Percentiles rank a stretch among this genome's conserved stretches.
phyloP scores from a whole-genome alignment of 1,140 invertebrate species.

The Acromyrmex echinatior region DNA sequence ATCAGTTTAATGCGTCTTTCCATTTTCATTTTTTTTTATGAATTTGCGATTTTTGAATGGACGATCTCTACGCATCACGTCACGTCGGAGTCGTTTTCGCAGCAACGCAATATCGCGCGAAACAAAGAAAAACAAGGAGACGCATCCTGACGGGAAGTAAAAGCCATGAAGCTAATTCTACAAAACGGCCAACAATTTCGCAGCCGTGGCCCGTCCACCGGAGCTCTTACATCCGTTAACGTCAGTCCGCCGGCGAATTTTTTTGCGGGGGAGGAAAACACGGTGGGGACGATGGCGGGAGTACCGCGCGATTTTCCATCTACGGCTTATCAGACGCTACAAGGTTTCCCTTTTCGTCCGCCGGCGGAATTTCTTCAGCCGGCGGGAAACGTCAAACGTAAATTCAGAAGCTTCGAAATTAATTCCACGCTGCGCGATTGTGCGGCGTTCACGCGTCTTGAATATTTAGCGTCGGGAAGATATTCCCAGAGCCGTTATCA shows the following conservation, averaged over 20 bases:
- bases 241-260: slow-evolving; percentile 33
- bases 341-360: slow-evolving; percentile 66
- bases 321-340: slow-evolving; percentile 65
- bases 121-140: slow-evolving; percentile 3
- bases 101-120: background rate
- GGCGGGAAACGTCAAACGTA: slow-evolving; percentile 61
- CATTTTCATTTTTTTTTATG: background rate
- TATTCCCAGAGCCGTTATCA: slow-evolving; percentile 36
- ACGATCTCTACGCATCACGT: background rate
- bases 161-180: slow-evolving; percentile 52
- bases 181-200: slow-evolving; percentile 58
- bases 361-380: slow-evolving; percentile 40
- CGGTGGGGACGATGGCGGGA: background rate
- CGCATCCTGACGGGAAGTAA: slow-evolving; percentile 25
- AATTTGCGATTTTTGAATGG: background rate
- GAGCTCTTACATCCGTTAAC: slow-evolving; percentile 53
- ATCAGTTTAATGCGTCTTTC: background rate
- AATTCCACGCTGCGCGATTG: slow-evolving; percentile 39
- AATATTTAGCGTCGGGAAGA: slow-evolving; percentile 64
- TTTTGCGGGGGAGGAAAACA: slow-evolving; percentile 16
- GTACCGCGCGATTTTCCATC: slow-evolving; percentile 60
- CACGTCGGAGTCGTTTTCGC: background rate
- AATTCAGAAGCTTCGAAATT: slow-evolving; percentile 62
- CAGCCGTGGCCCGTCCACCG: slow-evolving; percentile 1
- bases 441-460: slow-evolving; percentile 57